A percentile compares a stretch with the other conserved stretches of the same genome.
Conservation (phyloP, 2,797 vertebrate genomes). For the Mallotus villosus region DNA sequence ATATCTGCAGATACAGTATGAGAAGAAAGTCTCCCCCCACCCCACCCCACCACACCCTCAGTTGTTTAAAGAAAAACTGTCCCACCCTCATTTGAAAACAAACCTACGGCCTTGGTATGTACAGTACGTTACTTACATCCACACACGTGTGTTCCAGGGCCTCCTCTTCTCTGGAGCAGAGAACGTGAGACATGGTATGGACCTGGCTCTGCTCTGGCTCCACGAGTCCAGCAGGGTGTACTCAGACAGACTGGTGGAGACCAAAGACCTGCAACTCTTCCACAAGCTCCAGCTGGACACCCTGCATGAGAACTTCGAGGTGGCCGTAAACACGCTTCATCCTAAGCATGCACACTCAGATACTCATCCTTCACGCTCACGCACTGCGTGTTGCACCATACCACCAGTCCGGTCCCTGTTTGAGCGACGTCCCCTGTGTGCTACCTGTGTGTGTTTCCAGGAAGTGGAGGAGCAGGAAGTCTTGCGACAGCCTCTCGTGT, state of each 20-base stretch:
- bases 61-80: no score
- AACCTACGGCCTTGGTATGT: neutral
- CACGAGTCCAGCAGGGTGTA: constrained; percentile 79
- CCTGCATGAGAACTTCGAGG: constrained; percentile 78
- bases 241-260: constrained; percentile 79
- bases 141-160: constrained; percentile 65
- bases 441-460: constrained; percentile 55
- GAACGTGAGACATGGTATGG: constrained; percentile 66
- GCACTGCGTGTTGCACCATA: constrained; percentile 1
- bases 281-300: constrained; percentile 72
- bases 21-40: neutral
- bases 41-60: no score
- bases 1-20: neutral
- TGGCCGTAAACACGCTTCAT: constrained; percentile 41
- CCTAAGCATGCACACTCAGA: neutral
- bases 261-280: constrained; percentile 75
- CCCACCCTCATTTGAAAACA: no score
- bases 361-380: neutral
- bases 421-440: neutral
- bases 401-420: neutral
- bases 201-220: constrained; percentile 76
- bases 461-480: constrained; percentile 66
- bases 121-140: neutral
- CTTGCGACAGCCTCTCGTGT: constrained; percentile 75
- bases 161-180: constrained; percentile 79